Evolutionary conservation across 2,888 invertebrate genomes (phyloP), one percentile per base, ranked within the genome.

Genomic region (Taphrorychus bicolor): DNA sequence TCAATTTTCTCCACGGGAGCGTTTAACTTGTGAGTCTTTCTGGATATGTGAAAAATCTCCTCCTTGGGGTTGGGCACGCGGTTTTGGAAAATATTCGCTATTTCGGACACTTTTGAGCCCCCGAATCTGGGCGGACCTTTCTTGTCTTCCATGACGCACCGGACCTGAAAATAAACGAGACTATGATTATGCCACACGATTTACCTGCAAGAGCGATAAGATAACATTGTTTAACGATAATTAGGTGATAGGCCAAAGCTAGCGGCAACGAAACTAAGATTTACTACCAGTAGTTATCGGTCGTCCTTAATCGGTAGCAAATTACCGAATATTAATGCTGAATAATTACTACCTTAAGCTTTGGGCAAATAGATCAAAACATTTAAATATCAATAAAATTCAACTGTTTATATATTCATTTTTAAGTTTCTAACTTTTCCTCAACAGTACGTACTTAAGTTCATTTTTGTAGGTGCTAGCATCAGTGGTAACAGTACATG

Each of bases 41-140:
- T 62, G 9, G 59, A 21, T 2, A 52, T 51, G 14, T 23, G 32
- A 41, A 59, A 53, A 22, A 65, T 52, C 17, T 65, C 32, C 42
- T 49, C 57, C 23, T 63, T 66, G 24, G 56, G 56, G 49, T 7
- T 48, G 11, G 72, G 72, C 32, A 54, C 45, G 66, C 74, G 75
- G 22, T 76, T 73, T 71, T 94, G 94, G 83, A 95, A 95, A 80
- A 94, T 91, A 83, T 94, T 94, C 68, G 95, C 94, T 74, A 95
- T 95, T 85, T 94, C 93, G 72, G 94, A 94, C 78, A 94, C 94
- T 86, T 94, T 94, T 76, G 90, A 89, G 82, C 93, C 92, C 74
- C 77, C 79, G 69, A 76, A 77, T 23, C 82, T 77, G n/a, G 72
- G 72, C 53, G 76, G 71, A 18, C 72, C 73, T 66, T 79, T 81